Evolutionary conservation across 2,113 vertebrate species (phyloP), one percentile per base, ranked within the genome.

Genomic region (Chaetorhynchus papuensis): DNA sequence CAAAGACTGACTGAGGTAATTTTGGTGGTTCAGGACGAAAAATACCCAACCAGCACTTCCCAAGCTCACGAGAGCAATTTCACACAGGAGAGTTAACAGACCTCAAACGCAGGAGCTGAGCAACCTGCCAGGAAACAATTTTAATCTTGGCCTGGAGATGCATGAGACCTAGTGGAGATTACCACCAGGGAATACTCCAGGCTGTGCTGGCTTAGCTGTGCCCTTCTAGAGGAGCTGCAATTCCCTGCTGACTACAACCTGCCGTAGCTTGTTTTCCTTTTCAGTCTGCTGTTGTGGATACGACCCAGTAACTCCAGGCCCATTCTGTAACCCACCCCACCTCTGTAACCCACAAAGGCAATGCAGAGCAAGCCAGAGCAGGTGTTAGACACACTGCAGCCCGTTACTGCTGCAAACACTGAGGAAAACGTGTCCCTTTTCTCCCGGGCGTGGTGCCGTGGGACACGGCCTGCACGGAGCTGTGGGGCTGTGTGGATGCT

Each of bases 371-470:
- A 71, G 54, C 10, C 47, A 60, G 30, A 60, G 70, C 20, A 77
- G 42, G 14, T 31, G 24, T 17, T 26, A 13, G 4, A 2, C 41
- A 47, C 23, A 1, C 18, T 59, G 28, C 31, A 49, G 21, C 33
- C 59, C 35, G 13, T 11, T 28, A 5, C 14, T 71, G 49, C 39
- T 14, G 42, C 15, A 54, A 81, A 28, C 13, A 26, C 0, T 1
- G 31, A 63, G 45, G 20, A 78, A 84, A 61, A 72, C 2, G 7
- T 33, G 39, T 10, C 11, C 2, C 42, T 41, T 65, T 77, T 47
- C 39, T 44, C 50, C 22, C 0, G 0, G 15, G 20, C 0, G 0
- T 3, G 31, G 61, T 14, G 26, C 35, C 3, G 0, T 8, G 31
- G 13, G 49, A 45, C 0, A 0, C 3, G 15, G 13, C n/a, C 45